A percentile compares a stretch with the other conserved stretches of the same genome.
Conservation (phyloP, 2,113 vertebrate genomes). For the Atractosteus spatula region DNA sequence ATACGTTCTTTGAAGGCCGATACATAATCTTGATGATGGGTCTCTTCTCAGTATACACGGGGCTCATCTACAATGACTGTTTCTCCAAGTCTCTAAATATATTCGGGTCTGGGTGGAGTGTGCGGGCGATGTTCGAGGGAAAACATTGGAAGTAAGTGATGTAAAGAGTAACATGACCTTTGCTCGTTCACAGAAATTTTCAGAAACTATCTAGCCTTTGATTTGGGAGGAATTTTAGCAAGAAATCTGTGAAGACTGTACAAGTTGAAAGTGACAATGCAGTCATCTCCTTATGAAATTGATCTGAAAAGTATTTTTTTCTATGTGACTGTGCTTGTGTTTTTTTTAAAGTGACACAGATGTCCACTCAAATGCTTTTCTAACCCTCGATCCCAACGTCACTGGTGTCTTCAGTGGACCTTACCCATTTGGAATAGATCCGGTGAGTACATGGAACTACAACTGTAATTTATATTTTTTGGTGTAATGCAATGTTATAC, state of each 20-base stretch:
- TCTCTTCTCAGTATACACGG: conserved; percentile 92
- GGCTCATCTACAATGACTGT: conserved; percentile 96
- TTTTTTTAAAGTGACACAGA: conserved; percentile 28
- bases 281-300: too few species aligned
- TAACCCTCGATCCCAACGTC: conserved; percentile 79
- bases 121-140: conserved; percentile 72
- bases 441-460: conserved; percentile 67
- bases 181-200: neutral
- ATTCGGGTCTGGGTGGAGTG: conserved; percentile 89
- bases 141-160: conserved; percentile 70
- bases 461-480: neutral
- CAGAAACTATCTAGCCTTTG: too few species aligned
- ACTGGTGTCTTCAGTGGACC: conserved; percentile 82
- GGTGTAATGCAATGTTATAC: too few species aligned
- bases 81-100: conserved; percentile 95
- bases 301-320: neutral
- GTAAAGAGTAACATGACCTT: neutral
- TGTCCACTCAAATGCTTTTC: conserved; percentile 28
- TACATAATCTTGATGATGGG: conserved; percentile 97
- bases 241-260: neutral
- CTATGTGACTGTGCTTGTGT: conserved; percentile 14
- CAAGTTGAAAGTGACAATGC: too few species aligned
- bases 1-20: conserved; percentile 88
- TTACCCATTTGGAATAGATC: conserved; percentile 93
- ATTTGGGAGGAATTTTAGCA: neutral